Conservation (phyloP, 2,113 vertebrate species). For the Mastomys coucha region DNA sequence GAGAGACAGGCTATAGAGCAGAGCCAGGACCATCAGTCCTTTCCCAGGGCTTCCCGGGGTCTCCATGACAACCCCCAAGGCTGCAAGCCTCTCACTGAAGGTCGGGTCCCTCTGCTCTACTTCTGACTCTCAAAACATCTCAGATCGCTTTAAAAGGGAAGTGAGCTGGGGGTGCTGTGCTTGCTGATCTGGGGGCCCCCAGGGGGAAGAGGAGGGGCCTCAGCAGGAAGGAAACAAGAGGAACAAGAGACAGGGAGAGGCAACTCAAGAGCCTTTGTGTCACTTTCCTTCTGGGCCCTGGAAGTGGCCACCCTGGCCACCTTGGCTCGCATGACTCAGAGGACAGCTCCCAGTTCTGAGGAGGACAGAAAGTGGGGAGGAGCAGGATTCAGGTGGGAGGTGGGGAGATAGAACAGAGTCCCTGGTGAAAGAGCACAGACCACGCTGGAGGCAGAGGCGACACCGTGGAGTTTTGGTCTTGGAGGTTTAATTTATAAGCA, state of each 20-base stretch:
- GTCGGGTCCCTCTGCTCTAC: neutral
- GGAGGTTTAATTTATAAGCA: neutral
- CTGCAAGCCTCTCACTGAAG: neutral
- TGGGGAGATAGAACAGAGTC: rapidly evolving
- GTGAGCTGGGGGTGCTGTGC: neutral
- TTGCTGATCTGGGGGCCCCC: neutral
- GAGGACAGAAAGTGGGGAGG: too few species aligned
- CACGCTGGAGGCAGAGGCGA: neutral
- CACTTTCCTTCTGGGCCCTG: neutral
- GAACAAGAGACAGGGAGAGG: neutral
- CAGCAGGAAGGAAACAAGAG: neutral
- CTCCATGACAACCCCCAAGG: neutral
- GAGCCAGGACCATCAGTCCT: neutral
- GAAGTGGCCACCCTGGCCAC: neutral
- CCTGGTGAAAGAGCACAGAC: too few species aligned
- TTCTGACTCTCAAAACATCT: neutral
- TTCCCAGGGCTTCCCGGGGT: neutral
- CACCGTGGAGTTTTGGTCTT: neutral
- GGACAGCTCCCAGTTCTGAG: neutral
- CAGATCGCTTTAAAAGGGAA: neutral
- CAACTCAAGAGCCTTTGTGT: neutral
- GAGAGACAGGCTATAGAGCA: neutral
- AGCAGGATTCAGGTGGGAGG: rapidly evolving
- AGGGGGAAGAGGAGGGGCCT: neutral
- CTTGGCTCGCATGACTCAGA: neutral